Evolutionary conservation across 2,113 vertebrate genomes (phyloP).

Genomic region (Apistogramma diplotaenia): DNA sequence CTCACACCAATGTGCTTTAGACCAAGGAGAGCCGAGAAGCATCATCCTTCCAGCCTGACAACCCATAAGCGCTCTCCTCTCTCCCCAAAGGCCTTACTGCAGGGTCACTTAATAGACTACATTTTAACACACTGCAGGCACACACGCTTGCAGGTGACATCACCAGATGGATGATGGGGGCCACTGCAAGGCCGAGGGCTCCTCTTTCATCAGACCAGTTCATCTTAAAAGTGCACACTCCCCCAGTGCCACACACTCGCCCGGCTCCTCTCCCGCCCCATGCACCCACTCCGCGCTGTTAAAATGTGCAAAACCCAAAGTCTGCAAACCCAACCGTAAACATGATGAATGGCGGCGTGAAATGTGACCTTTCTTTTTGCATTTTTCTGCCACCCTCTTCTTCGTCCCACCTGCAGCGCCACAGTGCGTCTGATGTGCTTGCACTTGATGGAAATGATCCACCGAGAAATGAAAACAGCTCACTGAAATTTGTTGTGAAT

Average conservation of each 20-base stretch:
- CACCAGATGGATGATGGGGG: constrained; percentile 63
- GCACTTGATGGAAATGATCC: constrained; percentile 13
- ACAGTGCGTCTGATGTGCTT: constrained; percentile 41
- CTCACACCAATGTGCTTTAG: not conserved
- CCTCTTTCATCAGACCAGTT: constrained; percentile 55
- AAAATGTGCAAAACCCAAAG: constrained; percentile 35
- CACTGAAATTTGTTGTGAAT: not conserved
- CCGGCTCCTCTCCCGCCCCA: constrained; percentile 2
- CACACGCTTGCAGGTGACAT: constrained; percentile 50
- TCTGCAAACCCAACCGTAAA: constrained; percentile 44
- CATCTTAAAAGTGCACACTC: constrained; percentile 52
- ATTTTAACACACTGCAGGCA: constrained; percentile 18
- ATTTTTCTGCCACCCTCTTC: constrained; percentile 43
- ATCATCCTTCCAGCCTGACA: constrained; percentile 57
- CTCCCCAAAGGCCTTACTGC: constrained; percentile 46
- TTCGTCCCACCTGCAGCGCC: not conserved
- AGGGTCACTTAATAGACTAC: constrained; percentile 51
- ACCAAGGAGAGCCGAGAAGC: constrained; percentile 10
- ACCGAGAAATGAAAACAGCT: not conserved
- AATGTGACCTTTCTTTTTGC: constrained; percentile 63
- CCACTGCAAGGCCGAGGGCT: constrained; percentile 56
- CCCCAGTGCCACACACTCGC: not conserved
- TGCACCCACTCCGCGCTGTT: constrained; percentile 13
- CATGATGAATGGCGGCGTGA: constrained; percentile 69
- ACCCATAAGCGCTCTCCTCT: constrained; percentile 13